Percentiles rank a stretch among this genome's conserved stretches.
These are phyloP conservation scores for Serrognathus titanus DNA, from an alignment of 2,888 invertebrate genomes.

Conservation along the genomic window DNA sequence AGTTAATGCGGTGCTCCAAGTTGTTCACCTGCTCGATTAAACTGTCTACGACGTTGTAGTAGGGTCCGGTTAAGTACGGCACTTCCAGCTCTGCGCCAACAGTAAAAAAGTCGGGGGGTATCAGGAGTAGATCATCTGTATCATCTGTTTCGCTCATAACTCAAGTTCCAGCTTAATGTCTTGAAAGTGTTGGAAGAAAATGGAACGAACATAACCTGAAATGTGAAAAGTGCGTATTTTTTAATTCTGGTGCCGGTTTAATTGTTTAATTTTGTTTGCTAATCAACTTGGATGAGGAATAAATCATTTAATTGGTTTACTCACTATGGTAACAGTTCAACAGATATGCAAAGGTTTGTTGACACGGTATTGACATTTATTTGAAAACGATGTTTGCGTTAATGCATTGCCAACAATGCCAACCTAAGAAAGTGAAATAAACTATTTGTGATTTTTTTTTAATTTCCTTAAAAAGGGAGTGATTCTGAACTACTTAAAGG, in stretches of 20 bases:
- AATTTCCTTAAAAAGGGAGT: too few relatives aligned
- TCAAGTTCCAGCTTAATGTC: conserved; percentile 8
- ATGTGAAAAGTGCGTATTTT: background rate
- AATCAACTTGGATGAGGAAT: background rate
- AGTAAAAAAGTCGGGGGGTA: conserved; percentile 73
- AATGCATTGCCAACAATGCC: too few relatives aligned
- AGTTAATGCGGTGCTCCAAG: conserved; percentile 51
- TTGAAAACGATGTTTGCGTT: background rate
- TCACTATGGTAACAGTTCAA: conserved; percentile 8
- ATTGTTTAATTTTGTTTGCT: background rate
- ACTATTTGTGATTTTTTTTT: too few relatives aligned
- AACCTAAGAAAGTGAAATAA: too few relatives aligned
- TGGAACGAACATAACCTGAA: conserved; percentile 9
- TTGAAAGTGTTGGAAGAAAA: background rate
- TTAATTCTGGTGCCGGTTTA: too few relatives aligned
- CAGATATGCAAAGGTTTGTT: background rate
- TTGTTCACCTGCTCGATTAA: conserved; percentile 63
- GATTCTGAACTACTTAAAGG: too few relatives aligned
- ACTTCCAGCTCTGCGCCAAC: conserved; percentile 59
- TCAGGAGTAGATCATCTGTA: conserved; percentile 75
- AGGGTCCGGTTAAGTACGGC: conserved; percentile 30
- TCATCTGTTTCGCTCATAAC: conserved; percentile 74
- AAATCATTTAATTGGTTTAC: background rate
- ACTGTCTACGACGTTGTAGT: conserved; percentile 57
- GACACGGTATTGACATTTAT: background rate